These are phyloP conservation scores for Amphipoea oculea DNA, from an alignment of 2,888 invertebrate genomes.

Conservation along the genomic window DNA sequence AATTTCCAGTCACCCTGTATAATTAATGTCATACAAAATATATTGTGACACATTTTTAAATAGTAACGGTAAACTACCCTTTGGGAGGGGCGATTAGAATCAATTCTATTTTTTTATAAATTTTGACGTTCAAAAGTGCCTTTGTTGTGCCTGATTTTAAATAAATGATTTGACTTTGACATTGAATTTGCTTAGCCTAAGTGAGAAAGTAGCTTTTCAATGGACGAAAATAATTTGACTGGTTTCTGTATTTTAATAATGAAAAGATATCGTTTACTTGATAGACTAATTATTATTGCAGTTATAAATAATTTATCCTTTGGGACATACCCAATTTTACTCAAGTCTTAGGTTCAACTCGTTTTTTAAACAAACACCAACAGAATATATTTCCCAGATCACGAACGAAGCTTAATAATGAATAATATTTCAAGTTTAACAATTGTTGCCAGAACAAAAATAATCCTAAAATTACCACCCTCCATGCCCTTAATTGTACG, in stretches of 20 bases:
- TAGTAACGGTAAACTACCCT: background rate
- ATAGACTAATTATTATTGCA: background rate
- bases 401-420: conserved; percentile 61
- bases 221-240: background rate
- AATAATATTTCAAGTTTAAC: conserved; percentile 63
- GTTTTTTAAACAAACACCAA: background rate
- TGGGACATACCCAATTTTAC: background rate
- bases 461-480: conserved; percentile 68
- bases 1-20: too few relatives aligned
- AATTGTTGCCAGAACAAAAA: conserved; percentile 65
- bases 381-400: conserved; percentile 44
- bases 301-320: background rate
- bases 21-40: background rate
- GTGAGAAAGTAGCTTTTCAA: too few relatives aligned
- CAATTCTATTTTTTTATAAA: background rate
- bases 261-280: background rate
- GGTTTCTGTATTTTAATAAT: background rate
- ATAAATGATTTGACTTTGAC: too few relatives aligned
- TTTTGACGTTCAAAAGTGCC: background rate
- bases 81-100: background rate
- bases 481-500: conserved; percentile 68
- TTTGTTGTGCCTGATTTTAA: too few relatives aligned
- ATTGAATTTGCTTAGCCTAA: too few relatives aligned
- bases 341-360: background rate
- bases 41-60: background rate